Percentiles rank a stretch among this genome's conserved stretches.
These are phyloP conservation scores for Phalacrocorax carbo DNA, from an alignment of 2,113 vertebrate genomes.

Conservation along the genomic window DNA sequence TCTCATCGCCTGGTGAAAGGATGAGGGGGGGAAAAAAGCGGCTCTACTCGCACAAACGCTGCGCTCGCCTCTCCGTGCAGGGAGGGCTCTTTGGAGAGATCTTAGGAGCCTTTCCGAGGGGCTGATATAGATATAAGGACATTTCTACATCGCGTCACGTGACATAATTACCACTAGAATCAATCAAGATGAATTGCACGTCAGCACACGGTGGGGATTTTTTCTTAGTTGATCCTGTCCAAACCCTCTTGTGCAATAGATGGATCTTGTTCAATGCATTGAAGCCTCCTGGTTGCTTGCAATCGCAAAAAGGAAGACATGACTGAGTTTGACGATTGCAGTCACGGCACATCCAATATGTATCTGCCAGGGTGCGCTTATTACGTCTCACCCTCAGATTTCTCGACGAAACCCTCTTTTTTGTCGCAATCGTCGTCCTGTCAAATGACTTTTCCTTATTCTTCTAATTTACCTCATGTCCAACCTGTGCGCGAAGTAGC, in stretches of 20 bases:
- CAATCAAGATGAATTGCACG: conserved; percentile 99
- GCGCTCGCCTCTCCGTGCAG: conserved; percentile 70
- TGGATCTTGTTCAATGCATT: conserved; percentile 94
- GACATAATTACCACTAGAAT: conserved; percentile 99
- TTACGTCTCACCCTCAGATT: conserved; percentile 95
- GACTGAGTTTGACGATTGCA: conserved; percentile 98
- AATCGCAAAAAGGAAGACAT: conserved; percentile 86
- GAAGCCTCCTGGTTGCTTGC: conserved; percentile 84
- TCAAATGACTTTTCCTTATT: conserved; percentile 97
- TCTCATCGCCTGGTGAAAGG: neutral
- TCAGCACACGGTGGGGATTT: conserved; percentile 97
- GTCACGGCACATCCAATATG: conserved; percentile 92
- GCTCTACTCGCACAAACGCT: neutral
- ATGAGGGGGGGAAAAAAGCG: neutral
- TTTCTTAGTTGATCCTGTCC: conserved; percentile 90
- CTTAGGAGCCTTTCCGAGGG: conserved; percentile 85
- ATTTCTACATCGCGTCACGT: conserved; percentile 99
- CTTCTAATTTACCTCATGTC: conserved; percentile 92
- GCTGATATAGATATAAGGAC: conserved; percentile 99
- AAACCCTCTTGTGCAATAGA: conserved; percentile 93
- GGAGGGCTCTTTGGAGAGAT: conserved; percentile 82
- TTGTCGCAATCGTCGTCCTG: conserved; percentile 93
- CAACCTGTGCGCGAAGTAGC: conserved; percentile 95
- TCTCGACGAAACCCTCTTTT: conserved; percentile 93
- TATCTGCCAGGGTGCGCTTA: conserved; percentile 97